These are phyloP conservation scores for Muntiacus reevesi DNA, from an alignment of 2,113 vertebrate species.

Conservation along the genomic window DNA sequence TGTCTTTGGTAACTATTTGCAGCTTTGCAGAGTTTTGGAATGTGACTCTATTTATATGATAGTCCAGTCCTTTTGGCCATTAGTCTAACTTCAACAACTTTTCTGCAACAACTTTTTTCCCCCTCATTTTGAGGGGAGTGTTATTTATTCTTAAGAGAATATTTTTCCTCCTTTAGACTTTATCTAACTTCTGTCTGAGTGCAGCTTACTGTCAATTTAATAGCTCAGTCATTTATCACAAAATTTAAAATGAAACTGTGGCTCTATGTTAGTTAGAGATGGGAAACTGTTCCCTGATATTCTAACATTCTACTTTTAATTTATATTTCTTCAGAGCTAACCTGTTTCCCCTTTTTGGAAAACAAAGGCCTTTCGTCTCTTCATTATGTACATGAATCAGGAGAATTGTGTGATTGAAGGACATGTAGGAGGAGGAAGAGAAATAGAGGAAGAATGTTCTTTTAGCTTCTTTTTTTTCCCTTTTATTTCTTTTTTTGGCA, in stretches of 20 bases:
- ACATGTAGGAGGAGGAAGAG: background rate
- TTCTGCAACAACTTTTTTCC: background rate
- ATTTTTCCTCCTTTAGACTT: background rate
- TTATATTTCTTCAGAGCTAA: background rate
- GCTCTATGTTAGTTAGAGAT: background rate
- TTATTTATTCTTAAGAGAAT: background rate
- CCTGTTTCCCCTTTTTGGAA: background rate
- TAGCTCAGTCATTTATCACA: background rate
- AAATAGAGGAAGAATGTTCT: background rate
- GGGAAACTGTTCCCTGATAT: background rate
- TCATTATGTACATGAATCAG: background rate
- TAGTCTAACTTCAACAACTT: background rate
- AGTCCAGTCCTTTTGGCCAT: background rate
- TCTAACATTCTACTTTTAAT: background rate
- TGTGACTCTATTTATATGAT: background rate
- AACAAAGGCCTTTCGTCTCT: background rate
- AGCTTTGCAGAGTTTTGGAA: background rate
- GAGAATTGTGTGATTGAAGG: background rate
- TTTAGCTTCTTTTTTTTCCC: background rate
- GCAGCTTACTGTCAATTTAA: background rate
- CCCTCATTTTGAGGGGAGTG: background rate
- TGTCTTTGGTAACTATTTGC: background rate
- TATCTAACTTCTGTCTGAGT: background rate
- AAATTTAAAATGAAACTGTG: background rate
- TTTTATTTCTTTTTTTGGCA: background rate